These are phyloP conservation scores for Phocides pigmalion DNA, from an alignment of 1,140 invertebrate species.

Conservation along the genomic window DNA sequence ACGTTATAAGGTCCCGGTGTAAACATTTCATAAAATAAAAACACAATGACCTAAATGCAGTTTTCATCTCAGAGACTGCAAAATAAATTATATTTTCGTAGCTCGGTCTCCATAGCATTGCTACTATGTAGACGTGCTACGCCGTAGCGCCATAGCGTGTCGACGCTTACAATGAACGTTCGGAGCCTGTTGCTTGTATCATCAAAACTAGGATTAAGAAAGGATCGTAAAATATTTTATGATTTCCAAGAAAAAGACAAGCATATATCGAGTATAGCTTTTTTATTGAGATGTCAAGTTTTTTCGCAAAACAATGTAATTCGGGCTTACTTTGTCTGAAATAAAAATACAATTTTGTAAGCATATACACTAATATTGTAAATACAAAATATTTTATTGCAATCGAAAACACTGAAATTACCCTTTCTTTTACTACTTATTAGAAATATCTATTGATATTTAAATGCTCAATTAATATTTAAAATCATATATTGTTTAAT, in stretches of 20 bases:
- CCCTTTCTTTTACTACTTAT: no score
- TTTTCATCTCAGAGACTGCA: neutral
- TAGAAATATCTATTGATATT: no score
- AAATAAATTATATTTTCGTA: neutral
- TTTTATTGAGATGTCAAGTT: conserved; percentile 10
- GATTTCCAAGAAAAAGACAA: conserved; percentile 15
- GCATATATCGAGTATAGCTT: neutral
- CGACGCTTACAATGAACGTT: conserved; percentile 9
- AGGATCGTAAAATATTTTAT: conserved; percentile 27
- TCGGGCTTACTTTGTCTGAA: neutral
- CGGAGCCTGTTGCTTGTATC: conserved; percentile 24
- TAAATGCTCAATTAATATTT: no score
- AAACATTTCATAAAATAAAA: no score
- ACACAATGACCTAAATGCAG: neutral
- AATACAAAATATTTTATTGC: no score
- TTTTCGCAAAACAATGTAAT: neutral
- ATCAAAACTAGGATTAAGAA: conserved; percentile 28
- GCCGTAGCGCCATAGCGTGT: neutral
- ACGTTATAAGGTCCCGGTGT: no score
- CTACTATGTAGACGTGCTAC: conserved; percentile 22
- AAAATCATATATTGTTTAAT: no score
- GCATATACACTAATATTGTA: no score
- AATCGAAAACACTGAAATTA: no score
- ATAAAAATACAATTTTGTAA: neutral
- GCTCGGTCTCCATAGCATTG: neutral